A percentile compares a stretch with the other conserved stretches of the same genome.
These are phyloP conservation scores for Aphodius sticticus DNA, from an alignment of 2,888 invertebrate species.

Conservation along the genomic window DNA sequence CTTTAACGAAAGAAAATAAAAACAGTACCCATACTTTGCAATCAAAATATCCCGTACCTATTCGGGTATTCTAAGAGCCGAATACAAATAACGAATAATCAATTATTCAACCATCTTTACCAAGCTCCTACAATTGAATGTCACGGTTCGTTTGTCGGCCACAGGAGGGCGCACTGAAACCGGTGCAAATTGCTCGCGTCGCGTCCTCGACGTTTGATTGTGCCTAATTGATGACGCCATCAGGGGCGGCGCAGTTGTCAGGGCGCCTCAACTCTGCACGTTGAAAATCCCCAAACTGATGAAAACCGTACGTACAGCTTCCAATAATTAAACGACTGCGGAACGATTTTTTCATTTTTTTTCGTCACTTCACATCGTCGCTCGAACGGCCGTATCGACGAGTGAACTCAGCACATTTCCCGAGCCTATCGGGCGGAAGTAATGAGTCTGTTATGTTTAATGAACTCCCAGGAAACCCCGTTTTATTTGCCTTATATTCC, in stretches of 20 bases:
- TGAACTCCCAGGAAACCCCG: not conserved
- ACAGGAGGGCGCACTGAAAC: not conserved
- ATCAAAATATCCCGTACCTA: too few relatives aligned
- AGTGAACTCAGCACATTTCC: not conserved
- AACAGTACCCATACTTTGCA: too few relatives aligned
- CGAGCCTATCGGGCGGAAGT: not conserved
- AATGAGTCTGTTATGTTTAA: not conserved
- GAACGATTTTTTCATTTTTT: not conserved
- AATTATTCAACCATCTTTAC: too few relatives aligned
- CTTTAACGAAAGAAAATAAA: too few relatives aligned
- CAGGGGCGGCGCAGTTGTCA: not conserved
- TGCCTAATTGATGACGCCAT: not conserved
- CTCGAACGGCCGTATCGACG: not conserved
- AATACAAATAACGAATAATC: too few relatives aligned
- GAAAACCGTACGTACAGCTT: not conserved
- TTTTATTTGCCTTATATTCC: not conserved
- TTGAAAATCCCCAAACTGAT: too few relatives aligned
- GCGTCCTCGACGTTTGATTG: not conserved
- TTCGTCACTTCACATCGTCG: not conserved
- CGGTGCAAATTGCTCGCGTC: not conserved
- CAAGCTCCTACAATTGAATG: not conserved
- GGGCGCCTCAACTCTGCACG: not conserved
- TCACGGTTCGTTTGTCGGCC: not conserved
- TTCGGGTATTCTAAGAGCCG: too few relatives aligned
- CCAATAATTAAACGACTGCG: not conserved